Base-by-base conservation (phyloP, 1,140 invertebrate species). In the Lepidurus packardi region DNA sequence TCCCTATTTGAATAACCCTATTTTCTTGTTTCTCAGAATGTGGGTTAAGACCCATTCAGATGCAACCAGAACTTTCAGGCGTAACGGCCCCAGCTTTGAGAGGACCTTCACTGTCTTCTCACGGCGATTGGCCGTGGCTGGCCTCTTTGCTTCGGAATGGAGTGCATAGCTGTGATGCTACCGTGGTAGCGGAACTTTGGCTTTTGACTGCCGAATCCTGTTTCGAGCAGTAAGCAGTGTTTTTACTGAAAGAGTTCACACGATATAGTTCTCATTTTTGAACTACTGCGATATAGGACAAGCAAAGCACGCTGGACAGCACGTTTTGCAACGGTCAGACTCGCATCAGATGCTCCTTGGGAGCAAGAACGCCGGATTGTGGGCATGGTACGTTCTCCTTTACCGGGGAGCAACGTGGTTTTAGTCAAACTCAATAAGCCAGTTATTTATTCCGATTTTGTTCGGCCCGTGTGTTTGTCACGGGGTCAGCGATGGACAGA, bases 301-400 rank as follows among this genome's bases (percentile, higher is more conserved):
- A 80, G 79, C 43, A 80, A 80, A 77, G 80, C 81, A 1, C 77
- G 82, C 47, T 84, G 83, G 84, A 79, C 80, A 25, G 83, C 92
- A 0, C 87, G 91, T 82, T 87, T 94, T 81, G 94, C 93, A 3
- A 90, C 89, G 34, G 89, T 94, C 0, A 88, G 94, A 34, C 86
- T 95, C 13, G 89, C 91, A 16, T 91, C 91, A 77, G 90, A 89
- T 2, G 90, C 93, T 3, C 94, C 94, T 0, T 95, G 93, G 93
- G 92, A 94, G 80, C 93, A 95, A 83, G 91, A 95, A 81, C 86
- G 92, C 41, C 87, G 93, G 77, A 92, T 96, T 21, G 87, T 94
- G 2, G 94, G 94, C 16, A 93, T 95, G 92, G 90, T 95, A 4
- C 94, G 94, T 81, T 94, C 93, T 0, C 93, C 94, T 0, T 92